These are phyloP conservation scores for Torymus aiolomorphi DNA, from an alignment of 2,888 invertebrate species.

Conservation along the genomic window DNA sequence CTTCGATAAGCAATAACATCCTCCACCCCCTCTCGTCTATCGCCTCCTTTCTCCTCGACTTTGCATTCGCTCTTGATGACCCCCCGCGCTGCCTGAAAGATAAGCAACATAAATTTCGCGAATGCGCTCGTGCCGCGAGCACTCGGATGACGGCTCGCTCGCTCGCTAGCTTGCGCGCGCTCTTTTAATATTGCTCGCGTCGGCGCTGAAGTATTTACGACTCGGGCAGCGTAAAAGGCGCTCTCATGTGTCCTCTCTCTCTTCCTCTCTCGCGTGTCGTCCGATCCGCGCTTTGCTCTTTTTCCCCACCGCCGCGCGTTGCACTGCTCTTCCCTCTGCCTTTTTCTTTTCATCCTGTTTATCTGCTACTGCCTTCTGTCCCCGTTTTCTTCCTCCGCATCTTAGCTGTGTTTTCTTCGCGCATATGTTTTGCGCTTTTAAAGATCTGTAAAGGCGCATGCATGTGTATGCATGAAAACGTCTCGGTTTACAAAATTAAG, in stretches of 20 bases:
- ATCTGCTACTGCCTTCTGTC: background rate
- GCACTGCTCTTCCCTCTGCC: slow-evolving; percentile 10
- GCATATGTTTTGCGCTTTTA: background rate
- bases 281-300: no score
- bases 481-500: no score
- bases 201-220: slow-evolving; percentile 72
- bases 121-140: slow-evolving; percentile 42
- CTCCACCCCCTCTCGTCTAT: background rate
- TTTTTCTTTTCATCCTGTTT: slow-evolving; percentile 34
- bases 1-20: background rate
- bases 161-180: slow-evolving; percentile 59
- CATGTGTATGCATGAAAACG: no score
- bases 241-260: slow-evolving; percentile 50
- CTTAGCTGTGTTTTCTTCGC: background rate
- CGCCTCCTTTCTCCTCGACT: no score
- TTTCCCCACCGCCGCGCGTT: slow-evolving; percentile 50
- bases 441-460: no score
- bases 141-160: slow-evolving; percentile 21
- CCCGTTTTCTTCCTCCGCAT: background rate
- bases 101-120: slow-evolving; percentile 70
- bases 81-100: slow-evolving; percentile 53
- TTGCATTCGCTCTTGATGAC: no score
- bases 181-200: slow-evolving; percentile 72
- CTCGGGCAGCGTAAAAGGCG: slow-evolving; percentile 62
- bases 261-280: slow-evolving; percentile 53